Percentiles rank a stretch among this genome's conserved stretches.
These are phyloP conservation scores for Imbricaverruca yamaguchii DNA, from an alignment of 2,888 invertebrate genomes.

Conservation along the genomic window DNA sequence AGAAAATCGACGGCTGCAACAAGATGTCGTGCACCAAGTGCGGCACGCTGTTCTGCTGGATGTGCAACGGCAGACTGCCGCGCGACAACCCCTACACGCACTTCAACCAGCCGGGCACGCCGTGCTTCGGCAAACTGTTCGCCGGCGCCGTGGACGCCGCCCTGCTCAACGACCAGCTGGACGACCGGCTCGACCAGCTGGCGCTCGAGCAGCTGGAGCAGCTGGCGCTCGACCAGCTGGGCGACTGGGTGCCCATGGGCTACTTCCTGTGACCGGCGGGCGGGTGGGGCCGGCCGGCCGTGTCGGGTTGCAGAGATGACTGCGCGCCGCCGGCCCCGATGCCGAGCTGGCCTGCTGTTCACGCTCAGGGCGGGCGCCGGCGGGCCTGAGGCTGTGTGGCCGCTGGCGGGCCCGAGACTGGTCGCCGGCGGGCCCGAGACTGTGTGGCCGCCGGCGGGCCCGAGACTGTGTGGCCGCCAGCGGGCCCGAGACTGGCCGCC, in stretches of 20 bases:
- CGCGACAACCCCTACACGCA: slow-evolving; percentile 51
- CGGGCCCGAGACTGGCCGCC: too few relatives aligned
- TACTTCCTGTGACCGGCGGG: neutral
- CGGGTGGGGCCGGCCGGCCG: too few relatives aligned
- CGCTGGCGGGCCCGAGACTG: too few relatives aligned
- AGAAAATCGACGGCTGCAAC: slow-evolving; percentile 61
- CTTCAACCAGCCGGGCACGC: slow-evolving; percentile 45
- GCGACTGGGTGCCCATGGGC: neutral
- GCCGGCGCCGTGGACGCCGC: slow-evolving; percentile 36
- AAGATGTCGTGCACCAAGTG: slow-evolving; percentile 60
- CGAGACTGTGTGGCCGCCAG: too few relatives aligned
- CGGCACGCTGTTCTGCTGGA: slow-evolving; percentile 55
- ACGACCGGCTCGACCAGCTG: slow-evolving; percentile 33
- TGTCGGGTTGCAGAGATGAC: too few relatives aligned
- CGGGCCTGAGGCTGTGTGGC: too few relatives aligned
- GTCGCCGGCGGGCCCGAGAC: too few relatives aligned
- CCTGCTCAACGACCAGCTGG: slow-evolving; percentile 34
- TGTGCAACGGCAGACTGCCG: slow-evolving; percentile 47
- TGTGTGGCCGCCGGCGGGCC: too few relatives aligned
- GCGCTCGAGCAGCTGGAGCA: slow-evolving; percentile 35
- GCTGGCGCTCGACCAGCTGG: slow-evolving; percentile 26
- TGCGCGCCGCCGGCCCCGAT: too few relatives aligned
- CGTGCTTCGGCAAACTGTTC: slow-evolving; percentile 50
- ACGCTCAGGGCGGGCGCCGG: too few relatives aligned
- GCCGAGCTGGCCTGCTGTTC: too few relatives aligned